phyloP scores from a whole-genome alignment of 2,797 vertebrate species.

The Girardinus metallicus region DNA sequence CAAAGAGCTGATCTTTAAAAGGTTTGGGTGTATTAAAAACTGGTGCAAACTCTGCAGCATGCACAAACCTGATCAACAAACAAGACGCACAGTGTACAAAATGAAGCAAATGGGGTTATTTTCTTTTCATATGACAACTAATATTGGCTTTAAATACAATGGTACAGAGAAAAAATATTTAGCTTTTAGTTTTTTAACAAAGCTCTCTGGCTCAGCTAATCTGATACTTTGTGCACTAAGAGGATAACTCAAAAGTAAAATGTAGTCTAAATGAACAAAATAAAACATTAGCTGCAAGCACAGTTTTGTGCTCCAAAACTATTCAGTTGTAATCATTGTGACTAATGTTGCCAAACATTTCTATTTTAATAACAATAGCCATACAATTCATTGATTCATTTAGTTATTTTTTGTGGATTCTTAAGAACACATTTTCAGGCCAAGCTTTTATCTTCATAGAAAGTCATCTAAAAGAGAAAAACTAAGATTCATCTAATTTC shows the following conservation, averaged over 20 bases:
- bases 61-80: too few species aligned
- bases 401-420: neutral
- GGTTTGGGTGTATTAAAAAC: too few species aligned
- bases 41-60: too few species aligned
- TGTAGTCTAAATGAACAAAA: neutral
- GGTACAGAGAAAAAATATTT: neutral
- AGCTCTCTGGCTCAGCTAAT: neutral
- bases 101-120: neutral
- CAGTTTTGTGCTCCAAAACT: neutral
- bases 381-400: neutral
- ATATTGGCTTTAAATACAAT: neutral
- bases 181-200: neutral
- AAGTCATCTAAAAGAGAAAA: conserved; percentile 47
- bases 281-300: neutral
- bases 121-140: neutral
- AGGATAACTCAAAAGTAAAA: neutral
- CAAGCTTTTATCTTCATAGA: neutral
- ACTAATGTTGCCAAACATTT: neutral
- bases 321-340: neutral
- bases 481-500: conserved; percentile 73
- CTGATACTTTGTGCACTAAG: neutral
- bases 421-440: neutral
- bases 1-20: too few species aligned
- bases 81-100: too few species aligned
- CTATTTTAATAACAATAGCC: too few species aligned